These are phyloP conservation scores for Athalia circularis DNA, from an alignment of 2,888 invertebrate genomes.

Conservation along the genomic window DNA sequence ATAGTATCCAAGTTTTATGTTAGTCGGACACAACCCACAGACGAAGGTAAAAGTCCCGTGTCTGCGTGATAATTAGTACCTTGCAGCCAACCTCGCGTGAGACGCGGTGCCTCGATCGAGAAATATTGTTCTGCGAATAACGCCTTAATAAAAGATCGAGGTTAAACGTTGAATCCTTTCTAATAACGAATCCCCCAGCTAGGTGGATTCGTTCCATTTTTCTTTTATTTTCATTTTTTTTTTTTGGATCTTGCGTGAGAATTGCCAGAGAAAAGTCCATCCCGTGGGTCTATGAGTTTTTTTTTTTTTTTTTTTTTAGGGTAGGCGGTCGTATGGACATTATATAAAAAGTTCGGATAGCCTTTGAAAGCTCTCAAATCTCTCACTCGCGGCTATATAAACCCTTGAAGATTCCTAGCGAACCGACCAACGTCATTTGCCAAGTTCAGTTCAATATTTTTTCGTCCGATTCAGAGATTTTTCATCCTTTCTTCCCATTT, in stretches of 20 bases:
- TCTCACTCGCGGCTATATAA: background rate
- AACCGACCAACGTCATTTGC: conserved; percentile 38
- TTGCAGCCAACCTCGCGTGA: background rate
- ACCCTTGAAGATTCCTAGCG: conserved; percentile 11
- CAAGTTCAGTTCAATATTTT: conserved; percentile 41
- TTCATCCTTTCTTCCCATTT: conserved; percentile 48
- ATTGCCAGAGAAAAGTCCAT: no score
- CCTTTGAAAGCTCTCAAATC: conserved; percentile 35
- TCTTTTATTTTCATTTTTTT: background rate
- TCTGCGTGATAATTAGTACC: conserved; percentile 23
- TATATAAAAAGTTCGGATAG: conserved; percentile 1
- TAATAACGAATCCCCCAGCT: conserved; percentile 24
- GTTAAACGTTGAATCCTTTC: conserved; percentile 37
- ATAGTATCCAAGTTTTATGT: background rate
- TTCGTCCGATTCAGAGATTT: conserved; percentile 45
- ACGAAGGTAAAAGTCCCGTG: background rate
- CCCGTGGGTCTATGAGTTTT: background rate
- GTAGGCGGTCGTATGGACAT: background rate
- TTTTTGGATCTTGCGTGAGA: background rate
- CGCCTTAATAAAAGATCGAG: conserved; percentile 23
- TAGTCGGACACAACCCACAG: background rate
- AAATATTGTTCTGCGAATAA: conserved; percentile 29
- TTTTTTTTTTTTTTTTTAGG: background rate
- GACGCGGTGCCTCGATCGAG: background rate
- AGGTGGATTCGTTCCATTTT: background rate